These are phyloP conservation scores for Leptoclinus maculatus DNA, from an alignment of 2,797 vertebrate species.

Conservation along the genomic window DNA sequence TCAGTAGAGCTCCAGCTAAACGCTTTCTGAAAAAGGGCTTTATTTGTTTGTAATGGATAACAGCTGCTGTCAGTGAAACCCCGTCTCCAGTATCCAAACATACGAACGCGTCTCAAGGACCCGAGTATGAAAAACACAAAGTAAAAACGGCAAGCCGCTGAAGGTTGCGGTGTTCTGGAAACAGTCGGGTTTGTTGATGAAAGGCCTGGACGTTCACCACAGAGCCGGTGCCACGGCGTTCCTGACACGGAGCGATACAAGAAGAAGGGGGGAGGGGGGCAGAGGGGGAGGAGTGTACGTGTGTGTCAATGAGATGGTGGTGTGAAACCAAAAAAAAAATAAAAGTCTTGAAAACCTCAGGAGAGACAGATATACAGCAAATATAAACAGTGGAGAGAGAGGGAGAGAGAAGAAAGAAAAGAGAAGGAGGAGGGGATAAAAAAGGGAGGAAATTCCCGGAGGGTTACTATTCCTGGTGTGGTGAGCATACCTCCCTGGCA, in stretches of 20 bases:
- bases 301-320: conserved; percentile 33
- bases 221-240: conserved; percentile 61
- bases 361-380: conserved; percentile 27
- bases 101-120: conserved; percentile 3
- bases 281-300: neutral
- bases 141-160: conserved; percentile 8
- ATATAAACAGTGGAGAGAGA: conserved; percentile 11
- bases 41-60: conserved; percentile 1
- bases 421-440: conserved; percentile 37
- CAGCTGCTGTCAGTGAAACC: neutral
- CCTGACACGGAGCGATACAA: conserved; percentile 72
- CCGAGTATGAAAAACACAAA: conserved; percentile 8
- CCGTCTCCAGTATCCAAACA: neutral
- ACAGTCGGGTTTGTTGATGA: conserved; percentile 73
- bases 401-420: neutral
- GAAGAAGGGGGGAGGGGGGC: neutral
- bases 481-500: conserved; percentile 65
- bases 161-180: conserved; percentile 64
- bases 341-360: conserved; percentile 26
- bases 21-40: neutral
- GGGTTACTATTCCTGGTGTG: conserved; percentile 80
- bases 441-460: conserved; percentile 72
- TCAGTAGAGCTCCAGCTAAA: neutral
- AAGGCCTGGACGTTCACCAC: conserved; percentile 52
- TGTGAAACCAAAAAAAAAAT: conserved; percentile 16